Percentiles rank a stretch among this genome's conserved stretches.
phyloP scores from a whole-genome alignment of 53 echinoderm and acorn worm species.

The Temnopleurus reevesii region DNA sequence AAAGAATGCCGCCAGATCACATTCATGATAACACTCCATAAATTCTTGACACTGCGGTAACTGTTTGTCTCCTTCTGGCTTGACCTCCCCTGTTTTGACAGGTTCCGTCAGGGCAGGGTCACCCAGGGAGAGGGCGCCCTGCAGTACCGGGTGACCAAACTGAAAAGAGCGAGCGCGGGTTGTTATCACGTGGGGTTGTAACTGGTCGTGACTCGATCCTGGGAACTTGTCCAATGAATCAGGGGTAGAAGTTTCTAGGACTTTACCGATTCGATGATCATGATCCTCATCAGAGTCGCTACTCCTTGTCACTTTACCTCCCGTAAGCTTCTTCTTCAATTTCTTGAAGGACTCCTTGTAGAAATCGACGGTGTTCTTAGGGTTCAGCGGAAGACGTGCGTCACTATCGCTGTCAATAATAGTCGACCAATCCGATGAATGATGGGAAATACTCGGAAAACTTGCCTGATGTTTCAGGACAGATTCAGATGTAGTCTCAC shows the following conservation, averaged over 20 bases:
- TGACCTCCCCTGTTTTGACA: not conserved
- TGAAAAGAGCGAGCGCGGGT: not conserved
- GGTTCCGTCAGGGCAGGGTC: not conserved
- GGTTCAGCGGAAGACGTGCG: not conserved
- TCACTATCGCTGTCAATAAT: not conserved
- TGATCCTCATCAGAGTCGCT: slow-evolving; percentile 31
- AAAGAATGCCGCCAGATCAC: not conserved
- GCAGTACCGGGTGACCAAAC: slow-evolving; percentile 22
- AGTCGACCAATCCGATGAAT: slow-evolving; percentile 10
- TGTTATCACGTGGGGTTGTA: not conserved
- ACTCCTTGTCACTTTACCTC: not conserved
- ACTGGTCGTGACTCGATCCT: not conserved
- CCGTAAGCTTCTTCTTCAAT: not conserved
- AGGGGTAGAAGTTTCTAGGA: not conserved
- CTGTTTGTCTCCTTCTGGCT: not conserved
- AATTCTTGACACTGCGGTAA: not conserved
- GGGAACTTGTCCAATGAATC: not conserved
- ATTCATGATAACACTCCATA: not conserved
- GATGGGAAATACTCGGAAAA: not conserved
- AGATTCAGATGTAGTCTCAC: not conserved
- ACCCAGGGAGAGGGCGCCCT: not conserved
- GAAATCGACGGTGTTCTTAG: not conserved
- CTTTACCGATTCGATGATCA: slow-evolving; percentile 9
- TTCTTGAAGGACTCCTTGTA: slow-evolving; percentile 27
- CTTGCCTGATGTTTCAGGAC: not conserved